A percentile compares a stretch with the other conserved stretches of the same genome.
These are phyloP conservation scores for Drosophila prostipennis DNA, from an alignment of 2,888 invertebrate genomes.

Conservation along the genomic window DNA sequence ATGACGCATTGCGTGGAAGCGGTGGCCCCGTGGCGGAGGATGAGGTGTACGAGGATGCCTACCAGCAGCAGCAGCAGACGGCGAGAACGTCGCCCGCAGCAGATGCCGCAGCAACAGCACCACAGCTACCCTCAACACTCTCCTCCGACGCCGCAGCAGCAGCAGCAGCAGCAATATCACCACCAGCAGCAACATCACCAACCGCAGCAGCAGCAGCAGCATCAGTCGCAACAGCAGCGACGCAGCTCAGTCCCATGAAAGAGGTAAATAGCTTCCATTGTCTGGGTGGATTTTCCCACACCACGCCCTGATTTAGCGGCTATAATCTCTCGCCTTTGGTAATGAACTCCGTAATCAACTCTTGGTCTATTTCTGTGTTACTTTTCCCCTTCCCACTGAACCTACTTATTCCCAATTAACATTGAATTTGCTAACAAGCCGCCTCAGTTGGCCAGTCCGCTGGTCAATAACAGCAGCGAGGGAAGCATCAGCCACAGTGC, in stretches of 20 bases:
- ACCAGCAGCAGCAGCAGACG: conserved; percentile 34
- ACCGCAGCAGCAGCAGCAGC: conserved; percentile 19
- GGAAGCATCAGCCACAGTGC: conserved; percentile 49
- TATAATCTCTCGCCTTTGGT: conserved; percentile 17
- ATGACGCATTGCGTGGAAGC: conserved; percentile 78
- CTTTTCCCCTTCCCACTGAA: conserved; percentile 2
- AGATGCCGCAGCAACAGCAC: conserved; percentile 61
- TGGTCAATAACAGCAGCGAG: conserved; percentile 59
- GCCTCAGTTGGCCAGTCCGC: conserved; percentile 69
- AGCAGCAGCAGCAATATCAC: conserved; percentile 55
- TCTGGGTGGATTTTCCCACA: conserved; percentile 20
- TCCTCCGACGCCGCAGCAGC: conserved; percentile 45
- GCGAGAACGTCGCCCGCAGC: conserved; percentile 59
- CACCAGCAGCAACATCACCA: conserved; percentile 44
- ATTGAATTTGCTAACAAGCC: conserved; percentile 51
- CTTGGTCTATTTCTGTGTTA: conserved; percentile 10
- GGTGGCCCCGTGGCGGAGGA: conserved; percentile 65
- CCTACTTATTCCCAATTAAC: conserved; percentile 37
- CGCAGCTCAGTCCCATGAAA: conserved; percentile 82
- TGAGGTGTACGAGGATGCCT: conserved; percentile 82
- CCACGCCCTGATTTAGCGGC: conserved; percentile 29
- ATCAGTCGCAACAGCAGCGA: conserved; percentile 66
- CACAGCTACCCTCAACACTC: conserved; percentile 71
- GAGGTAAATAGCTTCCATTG: conserved; percentile 76
- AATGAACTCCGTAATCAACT: conserved; percentile 28